Base-by-base conservation (phyloP, 1,140 invertebrate species). In the Colletes gigas region DNA sequence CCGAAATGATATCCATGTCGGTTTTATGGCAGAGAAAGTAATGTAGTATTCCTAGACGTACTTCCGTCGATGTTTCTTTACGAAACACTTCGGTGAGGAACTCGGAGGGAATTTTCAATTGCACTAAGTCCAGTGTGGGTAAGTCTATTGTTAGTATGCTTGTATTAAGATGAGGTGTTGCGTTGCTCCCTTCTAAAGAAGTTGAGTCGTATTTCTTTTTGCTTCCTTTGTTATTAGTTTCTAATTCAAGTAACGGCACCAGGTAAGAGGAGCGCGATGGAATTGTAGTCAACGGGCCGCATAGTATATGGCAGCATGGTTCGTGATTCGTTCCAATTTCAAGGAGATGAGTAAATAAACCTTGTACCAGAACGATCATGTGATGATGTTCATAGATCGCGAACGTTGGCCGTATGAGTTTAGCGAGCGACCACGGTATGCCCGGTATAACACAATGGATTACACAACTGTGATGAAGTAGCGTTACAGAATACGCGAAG, bases 391-490 rank as follows among this genome's bases (percentile, higher is more conserved):
- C 96, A 79, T 96, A 95, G 50, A 97, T 92, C 6, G 95, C 95
- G 88, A 97, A 97, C 0, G 96, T 96, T 17, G 97, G 97, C 67
- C 96, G 93, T 84, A 97, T 94, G 1, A 95, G 92, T 88, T 96
- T 96, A 4, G 96, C 97, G 71, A 95, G 94, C 4, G 94, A 93
- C 96, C 96, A 97, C 1, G 96, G 95, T 87, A 97, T 95, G 57
- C 96, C 96, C 0, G 97, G 96, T 83, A 97, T 95, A 8, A 97
- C 96, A 86, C 96, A 97, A 88, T 97, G 97, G 12, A 97, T 95
- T 3, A 97, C 96, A 88, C 96, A 96, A 50, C 96, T 96, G 87
- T 97, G 97, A 89, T 97, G 97, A 67, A 97, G 92, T 66, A 97
- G 90, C 0, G 97, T 97, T 14, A 97, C 95, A 1, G 97, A 97